phyloP scores from a whole-genome alignment of 1,140 invertebrate species.

The Leptinotarsa lineolata region DNA sequence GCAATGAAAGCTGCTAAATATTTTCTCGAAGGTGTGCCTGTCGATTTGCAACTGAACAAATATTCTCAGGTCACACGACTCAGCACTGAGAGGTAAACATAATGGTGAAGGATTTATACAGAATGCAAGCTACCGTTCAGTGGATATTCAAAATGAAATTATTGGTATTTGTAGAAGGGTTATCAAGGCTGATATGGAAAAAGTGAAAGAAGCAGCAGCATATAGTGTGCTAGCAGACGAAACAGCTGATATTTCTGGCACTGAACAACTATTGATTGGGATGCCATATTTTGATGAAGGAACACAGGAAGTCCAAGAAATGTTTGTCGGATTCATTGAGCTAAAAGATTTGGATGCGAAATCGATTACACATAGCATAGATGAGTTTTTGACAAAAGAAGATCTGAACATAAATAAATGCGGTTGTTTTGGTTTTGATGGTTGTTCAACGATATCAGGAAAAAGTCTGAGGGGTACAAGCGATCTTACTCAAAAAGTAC shows the following conservation, averaged over 20 bases:
- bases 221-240: no score
- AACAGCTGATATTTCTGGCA: constrained; percentile 26
- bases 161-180: neutral
- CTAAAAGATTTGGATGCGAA: constrained; percentile 28
- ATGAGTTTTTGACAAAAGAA: no score
- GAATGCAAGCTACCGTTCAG: constrained; percentile 18
- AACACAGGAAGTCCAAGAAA: constrained; percentile 28
- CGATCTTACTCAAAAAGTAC: constrained; percentile 49
- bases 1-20: constrained; percentile 26
- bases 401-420: constrained; percentile 31
- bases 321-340: no score
- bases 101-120: constrained; percentile 15
- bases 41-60: constrained; percentile 27
- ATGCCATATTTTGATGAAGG: constrained; percentile 11
- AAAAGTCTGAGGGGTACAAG: constrained; percentile 50
- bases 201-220: constrained; percentile 18
- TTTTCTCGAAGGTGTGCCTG: no score
- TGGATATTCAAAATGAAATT: constrained; percentile 30
- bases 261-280: constrained; percentile 30
- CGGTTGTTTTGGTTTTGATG: constrained; percentile 43
- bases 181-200: constrained; percentile 18
- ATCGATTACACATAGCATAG: no score
- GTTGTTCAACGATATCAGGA: constrained; percentile 50
- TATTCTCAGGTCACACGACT: constrained; percentile 18
- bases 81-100: constrained; percentile 28